phyloP scores from a whole-genome alignment of 1,140 invertebrate genomes.

The Cryptotermes secundus region DNA sequence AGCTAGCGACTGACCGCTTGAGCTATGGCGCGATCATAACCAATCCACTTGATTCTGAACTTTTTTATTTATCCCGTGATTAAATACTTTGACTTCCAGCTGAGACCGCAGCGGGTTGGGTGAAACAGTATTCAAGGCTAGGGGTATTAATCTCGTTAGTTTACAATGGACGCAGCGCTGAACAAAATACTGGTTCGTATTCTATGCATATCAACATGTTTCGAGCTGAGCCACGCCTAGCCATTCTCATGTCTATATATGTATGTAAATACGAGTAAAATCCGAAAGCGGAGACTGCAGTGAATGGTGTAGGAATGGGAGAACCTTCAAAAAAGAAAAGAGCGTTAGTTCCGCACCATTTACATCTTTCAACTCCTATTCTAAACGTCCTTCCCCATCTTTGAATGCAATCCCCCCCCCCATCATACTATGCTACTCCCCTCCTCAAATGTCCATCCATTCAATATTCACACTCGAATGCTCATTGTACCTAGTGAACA shows the following conservation, averaged over 20 bases:
- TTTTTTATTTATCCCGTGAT: no score
- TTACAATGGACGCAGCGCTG: not conserved
- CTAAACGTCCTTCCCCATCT: not conserved
- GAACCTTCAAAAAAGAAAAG: not conserved
- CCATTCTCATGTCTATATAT: not conserved
- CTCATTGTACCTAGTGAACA: not conserved
- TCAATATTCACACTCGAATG: not conserved
- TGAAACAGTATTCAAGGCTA: not conserved
- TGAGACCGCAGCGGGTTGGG: not conserved
- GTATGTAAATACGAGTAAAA: not conserved
- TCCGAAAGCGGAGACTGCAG: not conserved
- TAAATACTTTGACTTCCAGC: no score
- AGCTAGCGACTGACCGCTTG: no score
- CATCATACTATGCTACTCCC: not conserved
- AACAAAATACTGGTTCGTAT: not conserved
- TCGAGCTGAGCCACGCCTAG: not conserved
- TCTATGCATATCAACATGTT: not conserved
- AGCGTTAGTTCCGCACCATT: not conserved
- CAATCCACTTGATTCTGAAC: no score
- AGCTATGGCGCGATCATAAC: no score
- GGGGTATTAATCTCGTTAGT: not conserved
- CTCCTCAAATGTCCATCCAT: constrained; percentile 1
- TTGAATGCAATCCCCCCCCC: no score
- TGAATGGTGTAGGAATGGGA: not conserved
- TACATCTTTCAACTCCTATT: not conserved